Percentiles rank a stretch among this genome's conserved stretches.
These are phyloP conservation scores for Lysandra coridon DNA, from an alignment of 2,888 invertebrate species.

Conservation along the genomic window DNA sequence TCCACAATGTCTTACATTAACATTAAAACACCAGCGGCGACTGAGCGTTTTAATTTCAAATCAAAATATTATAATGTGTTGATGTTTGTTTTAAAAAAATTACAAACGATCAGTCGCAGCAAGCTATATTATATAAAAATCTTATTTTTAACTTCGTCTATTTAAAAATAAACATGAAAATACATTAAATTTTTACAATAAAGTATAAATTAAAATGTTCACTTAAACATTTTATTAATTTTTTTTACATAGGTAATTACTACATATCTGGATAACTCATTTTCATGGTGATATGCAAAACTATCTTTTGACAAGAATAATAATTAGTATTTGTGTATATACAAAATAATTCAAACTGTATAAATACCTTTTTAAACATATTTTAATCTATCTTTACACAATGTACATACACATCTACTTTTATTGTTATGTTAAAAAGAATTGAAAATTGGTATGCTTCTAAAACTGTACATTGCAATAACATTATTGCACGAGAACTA, in stretches of 20 bases:
- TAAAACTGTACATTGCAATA: conserved; percentile 77
- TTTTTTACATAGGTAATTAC: conserved; percentile 38
- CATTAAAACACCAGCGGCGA: conserved; percentile 47
- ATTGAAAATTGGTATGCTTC: conserved; percentile 59
- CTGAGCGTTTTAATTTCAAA: conserved; percentile 37
- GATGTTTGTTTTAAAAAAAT: conserved; percentile 1
- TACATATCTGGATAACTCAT: conserved; percentile 44
- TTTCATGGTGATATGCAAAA: conserved; percentile 53
- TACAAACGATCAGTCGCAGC: conserved; percentile 49
- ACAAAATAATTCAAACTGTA: conserved; percentile 58
- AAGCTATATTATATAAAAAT: conserved; percentile 50
- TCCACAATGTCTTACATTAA: conserved; percentile 75
- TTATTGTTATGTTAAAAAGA: conserved; percentile 56
- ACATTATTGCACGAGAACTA: conserved; percentile 77
- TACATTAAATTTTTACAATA: conserved; percentile 36
- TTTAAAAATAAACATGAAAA: conserved; percentile 65
- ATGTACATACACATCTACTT: conserved; percentile 65
- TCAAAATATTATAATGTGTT: conserved; percentile 38
- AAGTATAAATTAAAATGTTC: conserved; percentile 23
- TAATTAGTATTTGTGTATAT: conserved; percentile 51
- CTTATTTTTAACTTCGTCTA: conserved; percentile 57
- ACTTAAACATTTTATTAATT: conserved; percentile 33
- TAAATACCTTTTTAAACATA: conserved; percentile 65
- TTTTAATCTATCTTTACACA: conserved; percentile 69
- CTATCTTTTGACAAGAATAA: conserved; percentile 53